Evolutionary conservation across 2,113 vertebrate genomes (phyloP), one percentile per base, ranked within the genome.

Genomic region (Grallaria varia): DNA sequence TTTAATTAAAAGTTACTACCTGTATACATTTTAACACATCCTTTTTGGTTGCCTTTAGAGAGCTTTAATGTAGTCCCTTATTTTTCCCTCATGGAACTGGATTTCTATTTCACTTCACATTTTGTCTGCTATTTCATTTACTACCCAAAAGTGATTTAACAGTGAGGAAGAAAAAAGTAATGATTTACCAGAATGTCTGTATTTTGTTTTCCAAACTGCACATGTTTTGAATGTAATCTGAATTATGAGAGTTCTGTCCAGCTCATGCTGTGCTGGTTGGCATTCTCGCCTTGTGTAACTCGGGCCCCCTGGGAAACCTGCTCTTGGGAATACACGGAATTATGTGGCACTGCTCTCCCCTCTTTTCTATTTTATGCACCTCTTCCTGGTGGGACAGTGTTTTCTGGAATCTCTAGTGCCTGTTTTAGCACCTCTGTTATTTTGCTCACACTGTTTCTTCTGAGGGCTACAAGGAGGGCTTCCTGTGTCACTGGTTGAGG

Each of bases 91-190:
- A 33, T 5, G 15, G 33, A 68, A 4, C 7, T 55, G 45, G 44
- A 9, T 10, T 77, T 74, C 47, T 49, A 0, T 94, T 87, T 89
- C 33, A 13, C 18, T 81, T 35, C 6, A 33, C 3, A 2, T 42
- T 72, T 53, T 85, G 5, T 45, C 30, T 83, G 31, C 40, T 66
- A 10, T 28, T 16, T 35, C 11, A 10, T 73, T 83, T 80, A 22
- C 50, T 55, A 33, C 45, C 19, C 31, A 37, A 44, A 67, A 66
- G 8, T 58, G 9, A 73, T 50, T 60, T n/a, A 44, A 35, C 3
- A 25, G 16, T 0, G 1, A 35, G 30, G 13, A 24, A 6, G 3
- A 3, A 5, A 4, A 15, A 37, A 18, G 5, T 3, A 53, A 31
- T 33, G 23, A 37, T 58, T 66, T 80, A 19, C 35, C 39, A 47